These are phyloP conservation scores for Yoshiicerus persimilis DNA, from an alignment of 1,140 invertebrate genomes.

Conservation along the genomic window DNA sequence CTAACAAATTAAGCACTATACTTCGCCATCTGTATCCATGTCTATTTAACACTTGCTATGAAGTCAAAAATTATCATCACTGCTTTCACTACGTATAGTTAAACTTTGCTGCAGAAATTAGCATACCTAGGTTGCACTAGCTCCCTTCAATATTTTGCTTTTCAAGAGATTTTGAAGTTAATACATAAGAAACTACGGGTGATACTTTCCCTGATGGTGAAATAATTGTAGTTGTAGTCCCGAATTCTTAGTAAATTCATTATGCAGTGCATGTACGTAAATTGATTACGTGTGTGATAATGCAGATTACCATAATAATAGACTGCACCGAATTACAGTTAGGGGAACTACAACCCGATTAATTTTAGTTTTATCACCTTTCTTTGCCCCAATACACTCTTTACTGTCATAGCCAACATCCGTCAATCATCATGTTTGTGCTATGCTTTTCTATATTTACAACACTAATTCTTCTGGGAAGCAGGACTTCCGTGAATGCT, in stretches of 20 bases:
- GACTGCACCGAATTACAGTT: background rate
- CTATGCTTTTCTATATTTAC: background rate
- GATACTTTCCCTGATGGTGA: too few relatives aligned
- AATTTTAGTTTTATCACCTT: background rate
- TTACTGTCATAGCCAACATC: background rate
- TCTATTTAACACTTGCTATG: too few relatives aligned
- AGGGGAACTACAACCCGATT: constrained; percentile 1
- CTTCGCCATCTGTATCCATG: too few relatives aligned
- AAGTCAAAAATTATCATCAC: too few relatives aligned
- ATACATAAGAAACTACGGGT: too few relatives aligned
- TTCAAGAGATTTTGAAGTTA: too few relatives aligned
- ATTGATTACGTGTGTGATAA: background rate
- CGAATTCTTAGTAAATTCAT: background rate
- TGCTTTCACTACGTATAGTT: too few relatives aligned
- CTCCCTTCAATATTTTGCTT: too few relatives aligned
- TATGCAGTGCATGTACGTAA: background rate
- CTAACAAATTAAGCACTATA: too few relatives aligned
- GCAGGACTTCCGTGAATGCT: background rate
- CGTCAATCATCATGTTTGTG: background rate
- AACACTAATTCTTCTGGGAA: background rate
- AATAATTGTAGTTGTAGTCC: too few relatives aligned
- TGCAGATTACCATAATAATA: background rate
- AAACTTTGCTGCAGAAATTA: too few relatives aligned
- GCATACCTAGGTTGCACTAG: too few relatives aligned
- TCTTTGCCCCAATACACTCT: background rate